A percentile compares a stretch with the other conserved stretches of the same genome.
Conservation (phyloP, 2,797 vertebrate genomes). For the Eulemur rubriventer region DNA sequence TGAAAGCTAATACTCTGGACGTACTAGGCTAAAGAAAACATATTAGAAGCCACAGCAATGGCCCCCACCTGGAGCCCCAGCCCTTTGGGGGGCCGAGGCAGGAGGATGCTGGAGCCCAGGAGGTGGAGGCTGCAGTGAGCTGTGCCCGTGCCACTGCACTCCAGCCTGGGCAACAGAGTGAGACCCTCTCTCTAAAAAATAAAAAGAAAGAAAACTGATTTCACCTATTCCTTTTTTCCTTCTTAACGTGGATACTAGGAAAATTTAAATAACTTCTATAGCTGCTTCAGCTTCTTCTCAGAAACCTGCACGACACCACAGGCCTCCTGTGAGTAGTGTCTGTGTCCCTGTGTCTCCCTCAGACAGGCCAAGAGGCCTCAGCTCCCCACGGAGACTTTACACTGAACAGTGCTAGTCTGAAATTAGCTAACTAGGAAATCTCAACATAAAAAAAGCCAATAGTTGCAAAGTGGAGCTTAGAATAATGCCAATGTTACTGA, state of each 20-base stretch:
- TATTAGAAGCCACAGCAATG: not conserved
- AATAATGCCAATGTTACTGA: not conserved
- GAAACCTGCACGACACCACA: constrained; percentile 88
- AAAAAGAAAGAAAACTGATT: not conserved
- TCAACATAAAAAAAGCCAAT: too few species aligned
- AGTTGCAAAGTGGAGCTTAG: not conserved
- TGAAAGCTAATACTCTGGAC: not conserved
- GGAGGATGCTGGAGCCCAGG: not conserved
- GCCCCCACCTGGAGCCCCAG: too few species aligned
- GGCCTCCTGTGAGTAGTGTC: not conserved
- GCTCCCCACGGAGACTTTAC: not conserved
- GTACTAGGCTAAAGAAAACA: not conserved
- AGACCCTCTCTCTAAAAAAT: not conserved
- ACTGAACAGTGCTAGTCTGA: not conserved
- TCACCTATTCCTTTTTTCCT: not conserved
- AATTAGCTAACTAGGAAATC: not conserved
- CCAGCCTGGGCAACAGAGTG: not conserved
- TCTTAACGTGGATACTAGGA: not conserved
- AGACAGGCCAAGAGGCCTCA: not conserved
- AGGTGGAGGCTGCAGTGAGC: not conserved
- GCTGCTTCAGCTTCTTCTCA: constrained; percentile 95
- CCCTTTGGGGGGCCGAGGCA: too few species aligned
- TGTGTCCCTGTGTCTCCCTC: not conserved
- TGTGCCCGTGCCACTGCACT: too few species aligned
- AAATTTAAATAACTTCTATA: not conserved